These are phyloP conservation scores for Rousettus madagascariensis DNA, from an alignment of 2,797 vertebrate species.

Conservation along the genomic window DNA sequence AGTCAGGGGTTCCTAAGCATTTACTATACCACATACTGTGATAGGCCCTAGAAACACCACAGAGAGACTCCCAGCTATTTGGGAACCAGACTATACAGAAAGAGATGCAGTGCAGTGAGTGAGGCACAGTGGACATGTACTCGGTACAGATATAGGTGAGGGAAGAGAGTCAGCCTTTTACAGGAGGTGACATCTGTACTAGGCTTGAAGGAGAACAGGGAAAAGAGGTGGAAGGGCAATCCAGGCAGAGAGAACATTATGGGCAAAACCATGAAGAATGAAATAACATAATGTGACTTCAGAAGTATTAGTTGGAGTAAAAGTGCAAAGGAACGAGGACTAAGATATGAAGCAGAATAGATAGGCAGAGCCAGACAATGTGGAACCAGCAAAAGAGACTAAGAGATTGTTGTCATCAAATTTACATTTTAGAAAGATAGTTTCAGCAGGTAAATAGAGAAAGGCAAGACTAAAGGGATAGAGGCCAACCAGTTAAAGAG, in stretches of 20 bases:
- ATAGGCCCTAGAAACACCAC: background rate
- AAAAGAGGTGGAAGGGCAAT: background rate
- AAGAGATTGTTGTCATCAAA: background rate
- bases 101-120: fast-evolving
- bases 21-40: background rate
- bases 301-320: background rate
- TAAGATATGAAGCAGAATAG: background rate
- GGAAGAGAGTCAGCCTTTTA: background rate
- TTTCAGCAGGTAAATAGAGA: background rate
- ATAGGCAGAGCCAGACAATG: background rate
- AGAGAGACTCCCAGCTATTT: background rate
- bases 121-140: background rate
- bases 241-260: background rate
- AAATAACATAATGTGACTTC: background rate
- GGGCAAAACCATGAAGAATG: background rate
- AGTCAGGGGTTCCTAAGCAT: background rate
- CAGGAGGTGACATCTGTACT: background rate
- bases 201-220: background rate
- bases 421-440: background rate
- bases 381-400: background rate
- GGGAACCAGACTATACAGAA: background rate
- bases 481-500: background rate
- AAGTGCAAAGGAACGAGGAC: background rate
- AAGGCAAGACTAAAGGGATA: background rate
- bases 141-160: background rate